Conservation (phyloP, 2,888 invertebrate genomes). For the Eristalis tenax region DNA sequence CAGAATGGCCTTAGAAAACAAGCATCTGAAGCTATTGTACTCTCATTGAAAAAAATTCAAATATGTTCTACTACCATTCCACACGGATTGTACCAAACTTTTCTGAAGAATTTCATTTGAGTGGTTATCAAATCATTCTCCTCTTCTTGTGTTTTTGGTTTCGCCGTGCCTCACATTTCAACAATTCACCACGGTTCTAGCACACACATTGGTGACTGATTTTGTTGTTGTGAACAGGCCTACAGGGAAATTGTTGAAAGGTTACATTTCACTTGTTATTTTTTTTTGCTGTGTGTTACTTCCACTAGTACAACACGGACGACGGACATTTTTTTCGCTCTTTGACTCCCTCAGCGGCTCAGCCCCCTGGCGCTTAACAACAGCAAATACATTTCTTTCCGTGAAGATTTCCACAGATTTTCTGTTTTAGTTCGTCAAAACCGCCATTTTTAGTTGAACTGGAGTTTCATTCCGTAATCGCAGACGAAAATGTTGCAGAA, state of each 20-base stretch:
- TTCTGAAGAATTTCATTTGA: neutral
- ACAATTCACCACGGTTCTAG: constrained; percentile 11
- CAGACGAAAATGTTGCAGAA: constrained; percentile 51
- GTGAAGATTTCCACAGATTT: constrained; percentile 50
- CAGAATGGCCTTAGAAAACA: no score
- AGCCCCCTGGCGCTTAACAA: constrained; percentile 11
- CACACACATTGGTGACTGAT: neutral
- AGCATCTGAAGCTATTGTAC: no score
- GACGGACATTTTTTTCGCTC: constrained; percentile 37
- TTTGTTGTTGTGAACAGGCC: constrained; percentile 34
- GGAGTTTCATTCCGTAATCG: constrained; percentile 50
- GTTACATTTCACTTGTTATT: constrained; percentile 6
- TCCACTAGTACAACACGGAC: constrained; percentile 24
- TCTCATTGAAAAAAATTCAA: neutral
- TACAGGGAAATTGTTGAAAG: constrained; percentile 41
- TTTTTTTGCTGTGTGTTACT: neutral
- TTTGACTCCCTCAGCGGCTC: constrained; percentile 5
- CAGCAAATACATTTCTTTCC: constrained; percentile 38
- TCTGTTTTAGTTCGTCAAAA: constrained; percentile 62
- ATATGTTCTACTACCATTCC: neutral
- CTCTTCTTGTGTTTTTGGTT: neutral
- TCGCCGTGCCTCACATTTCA: neutral
- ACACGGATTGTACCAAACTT: neutral
- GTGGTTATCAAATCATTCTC: neutral
- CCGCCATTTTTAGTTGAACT: constrained; percentile 68